Evolutionary conservation across 2,797 vertebrate species (phyloP).

Genomic region (Malacoraja senta): DNA sequence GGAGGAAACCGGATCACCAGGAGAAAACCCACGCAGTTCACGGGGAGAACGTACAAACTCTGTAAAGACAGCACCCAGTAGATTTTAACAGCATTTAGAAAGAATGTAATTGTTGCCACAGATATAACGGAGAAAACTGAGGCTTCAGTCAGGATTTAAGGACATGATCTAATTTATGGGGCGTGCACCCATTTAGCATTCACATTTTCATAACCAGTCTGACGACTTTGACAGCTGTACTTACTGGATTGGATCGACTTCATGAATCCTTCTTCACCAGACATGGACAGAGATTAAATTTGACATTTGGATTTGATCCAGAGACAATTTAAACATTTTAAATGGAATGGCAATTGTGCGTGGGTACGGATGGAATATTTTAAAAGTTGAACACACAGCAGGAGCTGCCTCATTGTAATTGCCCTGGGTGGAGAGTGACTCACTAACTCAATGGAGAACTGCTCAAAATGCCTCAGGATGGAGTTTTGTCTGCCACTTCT

Average conservation of each 20-base stretch:
- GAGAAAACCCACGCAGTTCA: too few species aligned
- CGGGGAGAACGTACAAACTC: too few species aligned
- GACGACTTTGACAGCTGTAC: not conserved
- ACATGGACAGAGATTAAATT: not conserved
- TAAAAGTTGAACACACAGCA: not conserved
- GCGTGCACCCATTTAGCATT: too few species aligned
- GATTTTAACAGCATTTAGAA: not conserved
- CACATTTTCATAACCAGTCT: not conserved
- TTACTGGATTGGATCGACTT: not conserved
- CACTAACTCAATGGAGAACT: not conserved
- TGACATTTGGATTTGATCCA: not conserved
- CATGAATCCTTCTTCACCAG: not conserved
- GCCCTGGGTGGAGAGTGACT: not conserved
- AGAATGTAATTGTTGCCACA: not conserved
- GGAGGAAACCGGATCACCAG: too few species aligned
- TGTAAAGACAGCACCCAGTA: not conserved
- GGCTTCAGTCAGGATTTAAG: not conserved
- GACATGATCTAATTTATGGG: not conserved
- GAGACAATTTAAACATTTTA: not conserved
- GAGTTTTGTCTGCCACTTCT: not conserved
- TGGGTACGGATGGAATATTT: not conserved
- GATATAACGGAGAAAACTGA: not conserved
- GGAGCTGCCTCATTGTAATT: not conserved
- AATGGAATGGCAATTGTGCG: too few species aligned
- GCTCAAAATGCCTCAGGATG: not conserved